These are phyloP conservation scores for Metacarcinus magister DNA, from an alignment of 2,888 invertebrate species.

Conservation along the genomic window DNA sequence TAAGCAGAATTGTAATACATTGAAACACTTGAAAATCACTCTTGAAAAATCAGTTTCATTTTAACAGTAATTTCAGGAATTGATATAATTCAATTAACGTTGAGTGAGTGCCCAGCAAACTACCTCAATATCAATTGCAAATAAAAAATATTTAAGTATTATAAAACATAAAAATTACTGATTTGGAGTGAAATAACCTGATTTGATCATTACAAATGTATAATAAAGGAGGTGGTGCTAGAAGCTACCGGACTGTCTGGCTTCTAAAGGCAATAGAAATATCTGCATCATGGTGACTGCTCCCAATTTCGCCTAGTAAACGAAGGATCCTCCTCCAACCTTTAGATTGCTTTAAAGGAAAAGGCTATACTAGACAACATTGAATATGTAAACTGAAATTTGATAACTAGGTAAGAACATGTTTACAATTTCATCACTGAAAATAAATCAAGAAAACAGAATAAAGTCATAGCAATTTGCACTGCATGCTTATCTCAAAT, in stretches of 20 bases:
- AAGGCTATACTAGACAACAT: neutral
- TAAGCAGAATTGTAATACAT: neutral
- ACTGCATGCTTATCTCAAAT: neutral
- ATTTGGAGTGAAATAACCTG: neutral
- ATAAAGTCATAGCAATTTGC: neutral
- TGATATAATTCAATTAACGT: neutral
- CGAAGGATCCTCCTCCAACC: neutral
- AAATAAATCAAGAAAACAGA: neutral
- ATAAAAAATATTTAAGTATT: neutral
- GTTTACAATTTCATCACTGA: neutral
- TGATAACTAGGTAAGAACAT: neutral
- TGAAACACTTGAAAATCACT: neutral
- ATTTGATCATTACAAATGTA: neutral
- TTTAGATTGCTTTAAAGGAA: neutral
- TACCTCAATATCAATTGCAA: neutral
- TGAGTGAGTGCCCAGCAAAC: neutral
- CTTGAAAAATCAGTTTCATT: neutral
- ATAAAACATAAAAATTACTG: neutral
- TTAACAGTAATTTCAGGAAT: neutral
- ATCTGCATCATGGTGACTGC: neutral
- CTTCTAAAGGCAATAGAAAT: neutral
- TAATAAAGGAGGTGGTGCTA: neutral
- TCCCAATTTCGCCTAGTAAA: neutral
- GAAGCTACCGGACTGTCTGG: neutral
- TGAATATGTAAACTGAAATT: neutral